Evolutionary conservation across 92 coral and sea anemone species (phyloP).

Genomic region (Epizoanthus fatuus): DNA sequence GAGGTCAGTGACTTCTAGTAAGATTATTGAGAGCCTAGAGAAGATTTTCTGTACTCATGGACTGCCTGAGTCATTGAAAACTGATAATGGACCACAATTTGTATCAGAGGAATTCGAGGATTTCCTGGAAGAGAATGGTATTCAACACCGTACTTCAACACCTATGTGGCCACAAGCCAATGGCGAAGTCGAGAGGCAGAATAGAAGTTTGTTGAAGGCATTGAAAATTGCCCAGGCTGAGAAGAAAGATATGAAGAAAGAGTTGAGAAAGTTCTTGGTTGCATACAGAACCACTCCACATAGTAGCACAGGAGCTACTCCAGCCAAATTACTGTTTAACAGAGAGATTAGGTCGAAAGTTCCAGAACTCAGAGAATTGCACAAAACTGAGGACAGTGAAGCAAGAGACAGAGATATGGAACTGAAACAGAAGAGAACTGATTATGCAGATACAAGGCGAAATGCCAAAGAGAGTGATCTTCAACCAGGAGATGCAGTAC

Average conservation of each 20-base stretch:
- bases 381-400: slow-evolving; percentile 13
- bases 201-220: too few species aligned
- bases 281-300: neutral
- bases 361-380: slow-evolving; percentile 22
- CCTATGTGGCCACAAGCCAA: neutral
- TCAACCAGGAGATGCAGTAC: slow-evolving; percentile 30
- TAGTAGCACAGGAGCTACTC: neutral
- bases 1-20: slow-evolving; percentile 13
- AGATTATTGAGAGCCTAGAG: slow-evolving; percentile 19
- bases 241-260: neutral
- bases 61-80: slow-evolving; percentile 9
- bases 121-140: slow-evolving; percentile 15
- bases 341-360: slow-evolving; percentile 30
- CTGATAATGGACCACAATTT: neutral
- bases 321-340: slow-evolving; percentile 33
- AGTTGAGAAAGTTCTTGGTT: neutral
- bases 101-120: neutral
- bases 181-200: too few species aligned
- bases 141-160: neutral
- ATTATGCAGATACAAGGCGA: slow-evolving; percentile 41
- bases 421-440: slow-evolving; percentile 47
- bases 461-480: slow-evolving; percentile 31
- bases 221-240: neutral
- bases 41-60: slow-evolving; percentile 28
- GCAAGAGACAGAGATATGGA: slow-evolving; percentile 47